Evolutionary conservation across 2,797 vertebrate species (phyloP), one percentile per base, ranked within the genome.

Genomic region (Strix occidentalis): DNA sequence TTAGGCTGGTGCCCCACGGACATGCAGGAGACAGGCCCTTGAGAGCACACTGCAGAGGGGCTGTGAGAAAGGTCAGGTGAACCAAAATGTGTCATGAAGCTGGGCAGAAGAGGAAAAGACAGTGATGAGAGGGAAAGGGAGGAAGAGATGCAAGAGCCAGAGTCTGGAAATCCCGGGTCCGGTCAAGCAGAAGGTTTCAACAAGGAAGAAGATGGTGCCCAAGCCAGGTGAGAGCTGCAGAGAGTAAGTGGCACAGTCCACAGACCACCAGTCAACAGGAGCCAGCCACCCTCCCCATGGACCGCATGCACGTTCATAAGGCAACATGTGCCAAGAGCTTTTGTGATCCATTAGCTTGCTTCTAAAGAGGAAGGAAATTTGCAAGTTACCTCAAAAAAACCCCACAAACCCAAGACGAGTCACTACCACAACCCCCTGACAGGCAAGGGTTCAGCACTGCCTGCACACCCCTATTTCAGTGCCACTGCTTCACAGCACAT

Each of bases 241-340:
- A 58, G 33, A 81, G 7, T 10, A 41, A 58, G 41, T 1, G 3
- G 41, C 69, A 64, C 8, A 24, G 26, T 16, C 33, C 43, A 45
- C 43, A 45, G 43, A 53, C 31, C 20, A 48, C 5, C 39, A 37
- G 24, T 2, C 28, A 64, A 33, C 9, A 7, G 31, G 29, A 69
- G 58, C 54, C 51, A 43, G 56, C 29, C 0, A 0, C 26, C 16
- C 29, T 64, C 43, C 31, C 39, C 29, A 39, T 1, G 12, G 23
- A 57, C 11, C 39, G 77, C 25, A 11, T 1, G 24, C 25, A 41
- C 5, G 0, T 19, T 48, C 58, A 13, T 4, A 74, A 0, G 4
- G 16, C 82, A 85, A 48, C 19, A 24, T 1, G 0, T 6, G 6
- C n/a, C 0, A 0, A 71, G 14, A 90, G 29, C 23, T 71, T 41